These are phyloP conservation scores for Polypedilum pembai DNA, from an alignment of 1,140 invertebrate species.

Conservation along the genomic window DNA sequence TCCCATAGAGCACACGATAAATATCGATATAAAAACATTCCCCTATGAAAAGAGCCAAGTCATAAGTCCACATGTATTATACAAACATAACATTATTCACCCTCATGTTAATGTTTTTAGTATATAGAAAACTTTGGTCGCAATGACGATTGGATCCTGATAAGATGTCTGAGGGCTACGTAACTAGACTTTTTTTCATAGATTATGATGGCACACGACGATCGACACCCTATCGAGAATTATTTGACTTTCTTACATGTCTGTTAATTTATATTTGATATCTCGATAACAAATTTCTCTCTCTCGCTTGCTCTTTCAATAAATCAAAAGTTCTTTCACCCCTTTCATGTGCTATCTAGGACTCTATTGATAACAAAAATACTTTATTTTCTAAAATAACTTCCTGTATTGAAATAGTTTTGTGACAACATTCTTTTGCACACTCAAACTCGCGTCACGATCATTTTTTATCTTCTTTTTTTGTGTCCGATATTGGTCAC, in stretches of 20 bases:
- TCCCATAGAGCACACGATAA: slow-evolving; percentile 21
- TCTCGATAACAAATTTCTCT: not conserved
- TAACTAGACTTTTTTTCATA: not conserved
- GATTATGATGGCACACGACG: not conserved
- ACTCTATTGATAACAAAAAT: too few species aligned
- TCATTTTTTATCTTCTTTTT: too few species aligned
- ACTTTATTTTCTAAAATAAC: too few species aligned
- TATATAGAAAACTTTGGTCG: too few species aligned
- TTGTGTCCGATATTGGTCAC: too few species aligned
- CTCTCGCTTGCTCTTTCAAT: not conserved
- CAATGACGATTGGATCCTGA: not conserved
- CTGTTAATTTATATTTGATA: not conserved
- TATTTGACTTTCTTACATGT: slow-evolving; percentile 1
- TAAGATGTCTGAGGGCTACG: not conserved
- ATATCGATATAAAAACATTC: not conserved
- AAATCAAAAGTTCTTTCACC: slow-evolving; percentile 6
- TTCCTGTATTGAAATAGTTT: too few species aligned
- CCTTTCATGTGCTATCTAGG: not conserved
- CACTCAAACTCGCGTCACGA: too few species aligned
- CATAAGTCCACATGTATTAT: not conserved
- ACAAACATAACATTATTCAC: not conserved
- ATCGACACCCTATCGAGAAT: not conserved
- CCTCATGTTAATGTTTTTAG: not conserved
- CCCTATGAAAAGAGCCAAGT: not conserved
- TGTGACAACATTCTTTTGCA: too few species aligned